Evolutionary conservation across 2,113 vertebrate genomes (phyloP).

Genomic region (Falco punctatus): DNA sequence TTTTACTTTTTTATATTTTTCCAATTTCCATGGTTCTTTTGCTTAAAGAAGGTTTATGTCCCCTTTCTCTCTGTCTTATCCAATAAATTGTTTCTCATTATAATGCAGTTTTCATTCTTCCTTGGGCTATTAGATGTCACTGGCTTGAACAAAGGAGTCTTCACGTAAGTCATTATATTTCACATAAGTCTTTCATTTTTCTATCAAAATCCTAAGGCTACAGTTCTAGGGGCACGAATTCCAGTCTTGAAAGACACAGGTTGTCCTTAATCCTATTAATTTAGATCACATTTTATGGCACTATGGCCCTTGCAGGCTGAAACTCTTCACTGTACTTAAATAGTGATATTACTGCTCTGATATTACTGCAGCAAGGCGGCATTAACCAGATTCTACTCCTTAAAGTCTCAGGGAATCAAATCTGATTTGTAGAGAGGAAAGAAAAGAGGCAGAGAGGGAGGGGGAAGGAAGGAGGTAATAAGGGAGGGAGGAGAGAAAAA

Average conservation of each 20-base stretch:
- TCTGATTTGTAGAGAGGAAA: neutral
- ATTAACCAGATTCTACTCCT: neutral
- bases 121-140: neutral
- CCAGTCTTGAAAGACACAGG: neutral
- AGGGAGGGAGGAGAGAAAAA: neutral
- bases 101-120: neutral
- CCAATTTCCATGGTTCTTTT: neutral
- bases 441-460: neutral
- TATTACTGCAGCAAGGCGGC: neutral
- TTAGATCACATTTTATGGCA: neutral
- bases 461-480: no score
- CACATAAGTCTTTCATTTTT: neutral
- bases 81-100: slow-evolving; percentile 17
- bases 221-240: neutral
- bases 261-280: neutral
- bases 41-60: neutral
- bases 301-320: neutral
- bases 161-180: neutral
- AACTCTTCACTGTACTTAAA: neutral
- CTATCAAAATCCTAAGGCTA: neutral
- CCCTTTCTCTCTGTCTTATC: neutral
- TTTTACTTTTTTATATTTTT: neutral
- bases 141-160: neutral
- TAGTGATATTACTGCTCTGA: neutral
- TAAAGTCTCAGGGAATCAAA: neutral